A percentile compares a stretch with the other conserved stretches of the same genome.
phyloP scores from a whole-genome alignment of 2,888 invertebrate genomes.

The Lasioglossum oenotherae region DNA sequence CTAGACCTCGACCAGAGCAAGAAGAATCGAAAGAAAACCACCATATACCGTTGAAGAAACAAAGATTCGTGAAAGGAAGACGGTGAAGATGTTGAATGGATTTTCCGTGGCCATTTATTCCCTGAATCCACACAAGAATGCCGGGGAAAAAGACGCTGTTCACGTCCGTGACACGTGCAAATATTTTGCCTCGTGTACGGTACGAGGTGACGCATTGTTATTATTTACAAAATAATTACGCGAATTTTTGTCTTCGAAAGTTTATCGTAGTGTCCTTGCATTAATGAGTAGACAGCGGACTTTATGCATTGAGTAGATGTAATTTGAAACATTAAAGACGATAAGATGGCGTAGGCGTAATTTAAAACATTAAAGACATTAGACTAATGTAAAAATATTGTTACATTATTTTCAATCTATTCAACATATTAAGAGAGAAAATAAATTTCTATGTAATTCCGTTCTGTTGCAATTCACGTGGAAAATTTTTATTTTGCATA shows the following conservation, averaged over 20 bases:
- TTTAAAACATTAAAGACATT: no score
- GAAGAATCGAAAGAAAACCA: not conserved
- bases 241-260: not conserved
- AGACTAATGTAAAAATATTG: no score
- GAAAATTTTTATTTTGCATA: no score
- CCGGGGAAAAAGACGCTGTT: not conserved
- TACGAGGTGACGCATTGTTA: not conserved
- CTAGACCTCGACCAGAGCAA: not conserved
- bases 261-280: not conserved
- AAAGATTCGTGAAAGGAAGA: not conserved
- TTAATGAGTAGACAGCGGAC: not conserved
- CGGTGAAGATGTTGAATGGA: constrained; percentile 4
- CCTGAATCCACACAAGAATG: not conserved
- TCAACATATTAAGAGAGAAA: no score
- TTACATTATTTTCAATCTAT: no score
- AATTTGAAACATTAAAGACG: no score
- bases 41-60: not conserved
- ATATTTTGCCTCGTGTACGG: not conserved
- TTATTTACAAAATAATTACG: not conserved
- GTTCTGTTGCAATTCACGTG: no score
- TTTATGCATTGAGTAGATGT: no score
- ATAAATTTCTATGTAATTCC: no score
- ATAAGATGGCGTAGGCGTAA: no score
- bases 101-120: not conserved
- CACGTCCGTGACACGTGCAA: not conserved